phyloP scores from a whole-genome alignment of 2,113 vertebrate genomes.

The Otis tarda region DNA sequence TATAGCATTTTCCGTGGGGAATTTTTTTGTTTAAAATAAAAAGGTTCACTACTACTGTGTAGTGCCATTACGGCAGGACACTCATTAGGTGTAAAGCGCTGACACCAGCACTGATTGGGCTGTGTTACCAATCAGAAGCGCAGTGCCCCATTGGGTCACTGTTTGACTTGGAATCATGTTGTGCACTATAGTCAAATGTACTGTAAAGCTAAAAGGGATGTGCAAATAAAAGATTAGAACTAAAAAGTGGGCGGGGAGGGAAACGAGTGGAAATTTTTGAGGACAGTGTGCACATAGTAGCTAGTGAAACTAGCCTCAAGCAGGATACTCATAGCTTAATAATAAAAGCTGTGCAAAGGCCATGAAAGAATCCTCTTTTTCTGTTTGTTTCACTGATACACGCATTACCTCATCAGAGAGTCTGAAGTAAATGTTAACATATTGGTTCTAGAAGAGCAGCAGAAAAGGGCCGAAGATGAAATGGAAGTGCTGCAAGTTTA shows the following conservation, averaged over 20 bases:
- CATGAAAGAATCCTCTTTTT: conserved; percentile 80
- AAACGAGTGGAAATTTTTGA: conserved; percentile 74
- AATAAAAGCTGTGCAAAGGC: conserved; percentile 82
- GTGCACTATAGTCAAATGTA: conserved; percentile 98
- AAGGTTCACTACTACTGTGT: conserved; percentile 82
- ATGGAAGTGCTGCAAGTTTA: conserved; percentile 9
- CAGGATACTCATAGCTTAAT: conserved; percentile 81
- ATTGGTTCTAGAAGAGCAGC: conserved; percentile 56
- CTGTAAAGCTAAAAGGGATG: conserved; percentile 98
- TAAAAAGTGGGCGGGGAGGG: conserved; percentile 74
- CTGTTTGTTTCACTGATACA: conserved; percentile 81
- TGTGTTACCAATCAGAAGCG: conserved; percentile 78
- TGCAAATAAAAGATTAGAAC: conserved; percentile 82
- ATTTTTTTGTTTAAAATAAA: conserved; percentile 67
- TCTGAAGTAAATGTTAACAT: conserved; percentile 62
- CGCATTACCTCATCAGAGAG: conserved; percentile 84
- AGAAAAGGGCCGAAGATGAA: conserved; percentile 28
- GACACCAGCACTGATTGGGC: conserved; percentile 84
- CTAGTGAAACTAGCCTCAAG: conserved; percentile 82
- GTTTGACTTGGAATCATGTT: conserved; percentile 87
- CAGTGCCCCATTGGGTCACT: conserved; percentile 75
- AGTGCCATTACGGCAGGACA: conserved; percentile 77
- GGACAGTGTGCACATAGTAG: conserved; percentile 79
- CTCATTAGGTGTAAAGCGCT: conserved; percentile 79
- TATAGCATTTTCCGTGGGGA: conserved; percentile 75